Evolutionary conservation across 2,113 vertebrate genomes (phyloP).

Genomic region (Pluvialis apricaria): DNA sequence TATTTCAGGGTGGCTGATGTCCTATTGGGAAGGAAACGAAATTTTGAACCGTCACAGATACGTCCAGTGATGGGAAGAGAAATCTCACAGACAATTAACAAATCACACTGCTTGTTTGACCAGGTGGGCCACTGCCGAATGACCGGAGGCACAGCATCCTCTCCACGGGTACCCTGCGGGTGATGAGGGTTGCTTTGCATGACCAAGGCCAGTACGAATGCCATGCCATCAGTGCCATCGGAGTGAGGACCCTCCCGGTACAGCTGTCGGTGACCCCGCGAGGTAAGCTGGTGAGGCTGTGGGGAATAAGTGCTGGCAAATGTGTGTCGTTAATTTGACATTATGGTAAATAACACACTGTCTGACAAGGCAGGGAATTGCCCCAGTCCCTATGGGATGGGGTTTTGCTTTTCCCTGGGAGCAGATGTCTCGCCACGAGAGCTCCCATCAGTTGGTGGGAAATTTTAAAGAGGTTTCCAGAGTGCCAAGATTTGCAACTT

Average conservation of each 20-base stretch:
- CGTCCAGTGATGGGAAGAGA: neutral
- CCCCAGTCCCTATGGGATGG: neutral
- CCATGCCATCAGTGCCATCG: slow-evolving; percentile 69
- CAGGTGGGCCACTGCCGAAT: slow-evolving; percentile 59
- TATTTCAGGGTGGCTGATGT: neutral
- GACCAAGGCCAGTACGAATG: slow-evolving; percentile 74
- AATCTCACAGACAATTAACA: accelerated
- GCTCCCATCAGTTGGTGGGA: neutral
- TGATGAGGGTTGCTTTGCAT: slow-evolving; percentile 55
- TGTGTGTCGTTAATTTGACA: accelerated
- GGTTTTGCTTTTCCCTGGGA: neutral
- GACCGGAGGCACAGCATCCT: slow-evolving; percentile 68
- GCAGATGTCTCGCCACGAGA: accelerated
- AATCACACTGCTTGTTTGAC: accelerated
- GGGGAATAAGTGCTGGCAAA: neutral
- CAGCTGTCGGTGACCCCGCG: slow-evolving; percentile 60
- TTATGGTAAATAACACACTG: accelerated
- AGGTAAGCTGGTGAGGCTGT: slow-evolving; percentile 4
- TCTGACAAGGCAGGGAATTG: neutral
- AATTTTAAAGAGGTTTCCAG: neutral
- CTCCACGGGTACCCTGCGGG: slow-evolving; percentile 55
- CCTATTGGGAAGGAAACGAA: neutral
- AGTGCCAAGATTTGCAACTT: neutral
- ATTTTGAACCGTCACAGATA: no score
- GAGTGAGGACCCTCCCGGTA: neutral